Evolutionary conservation across 2,113 vertebrate species (phyloP).

Genomic region (Hydrochoerus hydrochaeris): DNA sequence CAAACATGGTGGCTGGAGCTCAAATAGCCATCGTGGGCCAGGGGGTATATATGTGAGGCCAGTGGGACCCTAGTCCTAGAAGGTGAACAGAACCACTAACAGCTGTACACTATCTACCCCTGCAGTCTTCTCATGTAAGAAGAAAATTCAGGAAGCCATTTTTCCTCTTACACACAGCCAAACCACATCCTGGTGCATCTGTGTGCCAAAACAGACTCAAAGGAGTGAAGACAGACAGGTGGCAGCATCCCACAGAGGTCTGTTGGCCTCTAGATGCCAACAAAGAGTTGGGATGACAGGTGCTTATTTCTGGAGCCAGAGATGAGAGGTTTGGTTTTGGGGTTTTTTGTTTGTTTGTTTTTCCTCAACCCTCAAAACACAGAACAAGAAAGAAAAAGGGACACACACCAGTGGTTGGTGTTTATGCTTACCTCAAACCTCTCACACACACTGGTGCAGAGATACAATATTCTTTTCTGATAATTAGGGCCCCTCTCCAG

Average conservation of each 20-base stretch:
- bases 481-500: neutral
- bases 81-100: neutral
- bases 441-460: neutral
- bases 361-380: neutral
- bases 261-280: neutral
- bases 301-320: too few species aligned
- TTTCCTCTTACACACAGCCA: neutral
- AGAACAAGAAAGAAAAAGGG: neutral
- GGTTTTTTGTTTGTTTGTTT: neutral
- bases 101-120: neutral
- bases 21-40: neutral
- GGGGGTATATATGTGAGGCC: neutral
- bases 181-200: neutral
- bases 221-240: neutral
- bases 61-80: neutral
- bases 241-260: neutral
- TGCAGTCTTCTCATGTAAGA: neutral
- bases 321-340: neutral
- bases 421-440: neutral
- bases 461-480: neutral
- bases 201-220: constrained; percentile 25
- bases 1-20: neutral
- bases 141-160: neutral
- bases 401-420: neutral
- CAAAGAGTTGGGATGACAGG: neutral